These are phyloP conservation scores for Pollenia labialis DNA, from an alignment of 2,888 invertebrate genomes.

Conservation along the genomic window DNA sequence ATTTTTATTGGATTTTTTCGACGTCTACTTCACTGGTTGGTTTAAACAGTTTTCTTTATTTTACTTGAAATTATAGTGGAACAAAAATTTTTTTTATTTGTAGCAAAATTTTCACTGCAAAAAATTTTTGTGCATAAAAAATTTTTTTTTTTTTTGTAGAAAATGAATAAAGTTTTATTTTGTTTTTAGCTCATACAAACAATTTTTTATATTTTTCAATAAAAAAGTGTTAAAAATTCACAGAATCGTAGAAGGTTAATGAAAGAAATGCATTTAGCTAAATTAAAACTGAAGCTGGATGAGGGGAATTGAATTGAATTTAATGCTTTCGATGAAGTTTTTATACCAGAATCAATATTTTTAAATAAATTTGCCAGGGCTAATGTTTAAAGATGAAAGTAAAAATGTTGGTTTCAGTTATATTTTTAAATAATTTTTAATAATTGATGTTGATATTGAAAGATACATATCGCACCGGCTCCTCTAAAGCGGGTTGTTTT, in stretches of 20 bases:
- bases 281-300: slow-evolving; percentile 21
- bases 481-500: no score
- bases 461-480: no score
- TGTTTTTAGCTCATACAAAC: neutral
- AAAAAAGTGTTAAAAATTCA: neutral
- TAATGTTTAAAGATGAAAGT: neutral
- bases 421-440: neutral
- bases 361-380: neutral
- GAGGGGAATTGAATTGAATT: neutral
- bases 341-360: slow-evolving; percentile 35
- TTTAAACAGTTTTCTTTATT: slow-evolving; percentile 29
- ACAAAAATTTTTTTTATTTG: neutral
- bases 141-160: neutral
- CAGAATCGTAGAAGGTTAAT: slow-evolving; percentile 44
- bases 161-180: neutral
- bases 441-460: no score
- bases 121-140: slow-evolving; percentile 11
- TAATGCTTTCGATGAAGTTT: neutral
- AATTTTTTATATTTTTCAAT: slow-evolving; percentile 4
- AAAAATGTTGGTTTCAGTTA: slow-evolving; percentile 4
- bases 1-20: slow-evolving; percentile 47
- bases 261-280: slow-evolving; percentile 39
- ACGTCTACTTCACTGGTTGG: slow-evolving; percentile 21
- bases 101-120: neutral
- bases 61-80: slow-evolving; percentile 32